Percentiles rank a stretch among this genome's conserved stretches.
These are phyloP conservation scores for Palythoa caribaeorum DNA, from an alignment of 92 coral and sea anemone genomes.

Conservation along the genomic window DNA sequence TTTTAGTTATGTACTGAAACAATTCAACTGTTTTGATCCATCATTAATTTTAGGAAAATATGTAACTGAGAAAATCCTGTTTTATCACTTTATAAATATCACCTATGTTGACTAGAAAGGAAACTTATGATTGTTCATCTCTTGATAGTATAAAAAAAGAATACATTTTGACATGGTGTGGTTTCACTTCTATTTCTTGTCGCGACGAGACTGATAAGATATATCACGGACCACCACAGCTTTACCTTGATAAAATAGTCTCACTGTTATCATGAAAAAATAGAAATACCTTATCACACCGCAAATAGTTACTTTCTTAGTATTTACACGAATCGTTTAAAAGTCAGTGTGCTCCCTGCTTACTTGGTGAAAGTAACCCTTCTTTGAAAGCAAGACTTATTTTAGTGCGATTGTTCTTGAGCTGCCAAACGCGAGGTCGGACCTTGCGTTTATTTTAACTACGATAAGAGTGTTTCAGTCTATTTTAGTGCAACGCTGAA, in stretches of 20 bases:
- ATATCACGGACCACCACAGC: slow-evolving; percentile 35
- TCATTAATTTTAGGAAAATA: neutral
- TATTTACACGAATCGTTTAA: neutral
- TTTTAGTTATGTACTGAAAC: neutral
- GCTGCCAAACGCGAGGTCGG: neutral
- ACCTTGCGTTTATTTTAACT: slow-evolving; percentile 1
- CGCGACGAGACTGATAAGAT: slow-evolving; percentile 44
- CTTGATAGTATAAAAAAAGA: slow-evolving; percentile 21
- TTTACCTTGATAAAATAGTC: neutral
- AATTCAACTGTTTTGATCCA: neutral
- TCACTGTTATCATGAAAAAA: neutral
- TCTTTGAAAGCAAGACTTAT: neutral
- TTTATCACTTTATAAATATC: slow-evolving; percentile 37
- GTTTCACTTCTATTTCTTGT: slow-evolving; percentile 21
- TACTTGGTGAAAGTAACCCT: neutral
- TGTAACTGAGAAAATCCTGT: neutral
- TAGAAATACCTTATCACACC: neutral
- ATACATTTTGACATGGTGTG: slow-evolving; percentile 11
- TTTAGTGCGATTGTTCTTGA: neutral
- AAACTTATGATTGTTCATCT: slow-evolving; percentile 3
- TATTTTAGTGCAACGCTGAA: slow-evolving; percentile 20
- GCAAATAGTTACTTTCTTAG: neutral
- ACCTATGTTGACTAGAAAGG: slow-evolving; percentile 30
- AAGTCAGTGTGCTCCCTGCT: neutral
- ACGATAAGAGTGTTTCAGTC: slow-evolving; percentile 9